These are phyloP conservation scores for Oryzias sinensis DNA, from an alignment of 2,797 vertebrate genomes.

Conservation along the genomic window DNA sequence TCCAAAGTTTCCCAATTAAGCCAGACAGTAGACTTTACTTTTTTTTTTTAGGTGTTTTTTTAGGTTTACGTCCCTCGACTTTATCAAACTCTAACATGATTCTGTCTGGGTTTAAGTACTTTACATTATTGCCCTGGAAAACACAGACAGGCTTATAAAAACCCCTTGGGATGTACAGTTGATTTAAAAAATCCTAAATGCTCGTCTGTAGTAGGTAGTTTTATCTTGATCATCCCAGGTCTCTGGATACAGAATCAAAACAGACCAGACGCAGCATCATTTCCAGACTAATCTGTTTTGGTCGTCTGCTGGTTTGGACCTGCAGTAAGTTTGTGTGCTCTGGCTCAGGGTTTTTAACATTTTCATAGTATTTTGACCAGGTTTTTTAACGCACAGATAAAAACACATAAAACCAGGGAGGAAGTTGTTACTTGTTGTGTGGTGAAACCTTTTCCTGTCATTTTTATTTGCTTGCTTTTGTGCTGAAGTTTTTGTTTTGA, in stretches of 20 bases:
- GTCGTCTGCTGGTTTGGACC: too few relatives aligned
- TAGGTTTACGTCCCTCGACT: neutral
- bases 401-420: too few relatives aligned
- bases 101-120: slow-evolving; percentile 1
- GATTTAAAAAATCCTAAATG: slow-evolving; percentile 12
- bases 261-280: neutral
- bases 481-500: too few relatives aligned
- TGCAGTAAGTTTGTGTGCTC: neutral
- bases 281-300: too few relatives aligned
- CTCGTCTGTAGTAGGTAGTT: neutral
- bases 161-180: slow-evolving; percentile 12
- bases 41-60: too few relatives aligned
- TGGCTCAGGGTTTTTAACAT: neutral
- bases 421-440: too few relatives aligned
- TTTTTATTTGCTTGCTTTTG: too few relatives aligned
- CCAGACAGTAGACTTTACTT: neutral
- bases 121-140: neutral
- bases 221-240: neutral
- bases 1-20: too few relatives aligned
- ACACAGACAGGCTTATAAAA: neutral
- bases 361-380: neutral
- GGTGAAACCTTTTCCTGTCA: too few relatives aligned
- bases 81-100: neutral
- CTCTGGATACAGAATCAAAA: neutral
- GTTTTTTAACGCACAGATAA: too few relatives aligned